These are phyloP conservation scores for Morpho helenor DNA, from an alignment of 2,888 invertebrate genomes.

Conservation along the genomic window DNA sequence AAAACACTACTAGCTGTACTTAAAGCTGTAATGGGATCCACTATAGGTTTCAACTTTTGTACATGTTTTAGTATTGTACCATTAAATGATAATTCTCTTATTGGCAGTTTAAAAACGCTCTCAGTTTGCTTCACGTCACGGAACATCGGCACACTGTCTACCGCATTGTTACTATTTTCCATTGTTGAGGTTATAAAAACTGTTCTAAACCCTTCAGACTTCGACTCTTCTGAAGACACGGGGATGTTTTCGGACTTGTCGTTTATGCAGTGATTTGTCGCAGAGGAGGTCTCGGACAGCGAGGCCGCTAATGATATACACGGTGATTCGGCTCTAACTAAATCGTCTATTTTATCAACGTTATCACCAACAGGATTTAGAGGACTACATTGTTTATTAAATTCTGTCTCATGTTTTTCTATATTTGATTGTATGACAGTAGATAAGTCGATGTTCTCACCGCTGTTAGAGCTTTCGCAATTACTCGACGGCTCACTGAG, in stretches of 20 bases:
- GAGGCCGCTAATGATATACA: slow-evolving; percentile 48
- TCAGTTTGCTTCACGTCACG: slow-evolving; percentile 53
- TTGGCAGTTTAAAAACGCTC: slow-evolving; percentile 68
- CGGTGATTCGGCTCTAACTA: slow-evolving; percentile 49
- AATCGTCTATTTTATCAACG: slow-evolving; percentile 49
- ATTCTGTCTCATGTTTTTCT: slow-evolving; percentile 47
- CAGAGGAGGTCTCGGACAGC: slow-evolving; percentile 50
- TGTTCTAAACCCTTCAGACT: slow-evolving; percentile 50
- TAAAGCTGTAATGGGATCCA: slow-evolving; percentile 62
- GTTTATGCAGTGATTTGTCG: slow-evolving; percentile 52
- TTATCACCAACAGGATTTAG: slow-evolving; percentile 39
- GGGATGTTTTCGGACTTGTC: slow-evolving; percentile 58
- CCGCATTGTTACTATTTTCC: slow-evolving; percentile 76
- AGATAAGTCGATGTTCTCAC: slow-evolving; percentile 60
- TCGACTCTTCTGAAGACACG: slow-evolving; percentile 60
- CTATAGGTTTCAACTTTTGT: slow-evolving; percentile 66
- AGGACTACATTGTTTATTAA: slow-evolving; percentile 40
- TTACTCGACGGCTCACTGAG: slow-evolving; percentile 37
- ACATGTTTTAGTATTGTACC: slow-evolving; percentile 68
- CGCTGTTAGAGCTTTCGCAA: slow-evolving; percentile 48
- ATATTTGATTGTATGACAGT: slow-evolving; percentile 43
- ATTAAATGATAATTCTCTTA: slow-evolving; percentile 68
- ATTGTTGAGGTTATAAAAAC: slow-evolving; percentile 71
- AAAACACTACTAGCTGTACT: slow-evolving; percentile 44
- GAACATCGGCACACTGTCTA: slow-evolving; percentile 67